Base-by-base conservation (phyloP, 1,140 invertebrate species). In the Stegodyphus dumicola region DNA sequence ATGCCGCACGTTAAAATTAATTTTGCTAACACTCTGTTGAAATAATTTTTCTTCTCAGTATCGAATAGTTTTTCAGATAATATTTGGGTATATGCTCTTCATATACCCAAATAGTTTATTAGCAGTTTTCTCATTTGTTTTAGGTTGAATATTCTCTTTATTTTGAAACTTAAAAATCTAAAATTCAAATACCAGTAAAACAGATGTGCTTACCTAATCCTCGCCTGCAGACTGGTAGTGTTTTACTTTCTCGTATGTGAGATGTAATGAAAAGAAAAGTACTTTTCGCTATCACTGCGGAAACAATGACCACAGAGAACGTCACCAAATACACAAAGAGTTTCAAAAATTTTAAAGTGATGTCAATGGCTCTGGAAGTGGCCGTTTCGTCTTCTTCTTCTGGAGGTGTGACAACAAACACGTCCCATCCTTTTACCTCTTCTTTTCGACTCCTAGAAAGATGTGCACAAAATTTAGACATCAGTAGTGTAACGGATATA, bases 361-460 rank as follows among this genome's bases (percentile, higher is more conserved):
- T 74, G 67, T 89, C 88, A 53, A 89, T 87, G 78, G 70, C 87
- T 75, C 85, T 86, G 64, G 88, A 89, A 6, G 85, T 88, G 1
- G 87, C 69, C 5, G 89, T 88, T 74, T 89, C 95, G 86, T 95
- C 95, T 90, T 97, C 95, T 89, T 94, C 93, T 90, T 96, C 96
- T 77, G 94, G 94, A 6, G 96, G 96, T 77, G 96, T 94, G 90
- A 96, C 94, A 89, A 96, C 92, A 92, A 98, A 98, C n/a, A 97
- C 96, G 92, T 98, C 96, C 96, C 96, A 98, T 93, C 95, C 95
- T 94, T 97, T 97, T 80, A 95, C 96, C 6, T 87, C 77, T 54
- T 85, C 67, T n/a, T 81, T 85, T 11, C 86, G 73, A 33, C 33
- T 33, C 48, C 70, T 53, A 33, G 65, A 7, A 18, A 53, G 56